Percentiles rank a stretch among this genome's conserved stretches.
These are phyloP conservation scores for Rousettus leschenaultii DNA, from an alignment of 2,113 vertebrate species.

Conservation along the genomic window DNA sequence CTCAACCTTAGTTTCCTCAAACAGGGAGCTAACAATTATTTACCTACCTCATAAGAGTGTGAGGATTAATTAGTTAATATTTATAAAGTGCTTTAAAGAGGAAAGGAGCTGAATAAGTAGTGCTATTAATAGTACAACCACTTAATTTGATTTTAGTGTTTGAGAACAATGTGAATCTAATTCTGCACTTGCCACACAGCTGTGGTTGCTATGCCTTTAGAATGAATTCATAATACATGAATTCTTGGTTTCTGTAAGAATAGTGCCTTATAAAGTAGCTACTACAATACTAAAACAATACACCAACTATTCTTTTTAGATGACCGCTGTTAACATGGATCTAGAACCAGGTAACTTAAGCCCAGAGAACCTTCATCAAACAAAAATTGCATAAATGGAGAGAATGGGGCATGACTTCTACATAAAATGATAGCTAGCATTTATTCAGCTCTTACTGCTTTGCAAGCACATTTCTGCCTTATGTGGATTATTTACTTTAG, in stretches of 20 bases:
- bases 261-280: not conserved
- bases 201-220: not conserved
- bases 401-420: not conserved
- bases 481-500: not conserved
- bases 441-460: not conserved
- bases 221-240: not conserved
- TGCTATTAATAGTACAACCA: constrained; percentile 49
- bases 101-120: constrained; percentile 53
- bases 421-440: not conserved
- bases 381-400: not conserved
- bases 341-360: not conserved
- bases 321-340: not conserved
- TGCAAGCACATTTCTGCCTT: not conserved
- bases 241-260: not conserved
- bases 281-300: not conserved
- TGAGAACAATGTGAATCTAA: constrained; percentile 23
- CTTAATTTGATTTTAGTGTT: constrained; percentile 63
- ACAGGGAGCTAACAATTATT: constrained; percentile 60
- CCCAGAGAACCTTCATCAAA: not conserved
- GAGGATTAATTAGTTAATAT: constrained; percentile 72
- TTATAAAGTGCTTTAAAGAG: constrained; percentile 58
- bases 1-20: constrained; percentile 52
- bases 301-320: not conserved
- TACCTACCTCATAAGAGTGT: constrained; percentile 48
- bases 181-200: not conserved